Base-by-base conservation (phyloP, 2,888 invertebrate genomes). In the Psylliodes chrysocephalus region DNA sequence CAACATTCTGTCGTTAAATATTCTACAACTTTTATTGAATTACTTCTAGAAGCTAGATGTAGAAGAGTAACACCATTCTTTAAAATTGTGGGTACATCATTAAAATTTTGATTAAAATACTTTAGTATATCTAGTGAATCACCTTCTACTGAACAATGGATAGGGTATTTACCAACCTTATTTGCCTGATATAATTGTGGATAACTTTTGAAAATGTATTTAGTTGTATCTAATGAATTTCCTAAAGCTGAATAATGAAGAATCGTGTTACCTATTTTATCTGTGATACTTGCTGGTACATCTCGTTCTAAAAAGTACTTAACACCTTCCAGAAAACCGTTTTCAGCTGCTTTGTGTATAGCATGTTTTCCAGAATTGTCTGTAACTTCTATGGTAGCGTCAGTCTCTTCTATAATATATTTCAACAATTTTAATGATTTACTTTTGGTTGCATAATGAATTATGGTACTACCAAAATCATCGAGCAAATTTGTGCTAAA, bases 271-370 rank as follows among this genome's bases (percentile, higher is more conserved):
- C 42, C 59, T 17, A 17, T 17, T 2, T 8, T 3, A 40, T 51
- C 51, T 8, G 15, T 12, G 18, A 40, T 8, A 28, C 12, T n/a
- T n/a, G 12, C 7, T 6, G 22, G 15, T 7, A 38, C 10, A 17
- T 51, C 59, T 1, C 0, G 2, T 12, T 38, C 28, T 15, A 51
- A 22, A 15, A 59, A 44, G 30, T 51, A 28, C 18, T 19, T 22
- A 6, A 59, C 1, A 6, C 38, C 15, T 5, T 38, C 17, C 7
- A 51, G 28, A 19, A 49, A 38, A 25, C 40, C 18, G 6, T 6
- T 28, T 18, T 25, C 15, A 10, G 51, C 59, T 14, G 59, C 40
- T 18, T 17, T 14, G 17, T 59, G 59, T 28, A 59, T 51, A 3
- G 25, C 19, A 8, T 15, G 35, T 7, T 17, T 28, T 4, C 59